Evolutionary conservation across 2,797 vertebrate genomes (phyloP), one percentile per base, ranked within the genome.

Genomic region (Peromyscus aztecus): DNA sequence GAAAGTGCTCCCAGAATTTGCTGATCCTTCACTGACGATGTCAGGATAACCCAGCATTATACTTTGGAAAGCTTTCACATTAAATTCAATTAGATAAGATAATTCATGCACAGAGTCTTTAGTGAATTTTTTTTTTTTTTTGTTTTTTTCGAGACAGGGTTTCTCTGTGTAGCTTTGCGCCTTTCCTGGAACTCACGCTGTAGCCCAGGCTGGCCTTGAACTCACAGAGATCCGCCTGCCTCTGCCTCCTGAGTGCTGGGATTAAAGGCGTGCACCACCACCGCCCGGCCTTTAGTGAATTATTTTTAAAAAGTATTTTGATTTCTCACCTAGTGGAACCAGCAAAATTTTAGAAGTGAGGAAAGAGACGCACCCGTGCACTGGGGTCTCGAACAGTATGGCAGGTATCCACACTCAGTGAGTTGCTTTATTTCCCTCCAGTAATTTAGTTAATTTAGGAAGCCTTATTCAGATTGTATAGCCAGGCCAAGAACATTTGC

Each of bases 1-100:
- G 46, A 95, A 43, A 89, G 46, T 43, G 23, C 40, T 87, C 49
- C 49, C 55, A 71, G 89, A 37, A 94, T 95, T 93, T 93, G 55
- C 81, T 92, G 40, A 94, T 92, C 49, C 55, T 89, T 94, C 52
- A 71, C 16, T 94, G 92, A 97, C 59, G 91, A 27, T 8, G 6
- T 61, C 40, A 96, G 40, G 84, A 95, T 91, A 91, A 93, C 65
- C 37, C 5, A 21, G n/a, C 29, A 88, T 92, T 96, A 85, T 82
- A 86, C 76, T 95, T 91, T 94, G 40, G 76, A 97, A 97, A 90
- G 49, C 61, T 97, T 96, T 95, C 57, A 52, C 19, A 80, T 84
- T 71, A 90, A 92, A 82, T 96, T 90, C 89, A 96, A 93, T 95
- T 92, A 95, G 88, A 89, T 29, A 82, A 91, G 57, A 14, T 81